Evolutionary conservation across 1,140 invertebrate species (phyloP).

Genomic region (Potamilus streckersoni): DNA sequence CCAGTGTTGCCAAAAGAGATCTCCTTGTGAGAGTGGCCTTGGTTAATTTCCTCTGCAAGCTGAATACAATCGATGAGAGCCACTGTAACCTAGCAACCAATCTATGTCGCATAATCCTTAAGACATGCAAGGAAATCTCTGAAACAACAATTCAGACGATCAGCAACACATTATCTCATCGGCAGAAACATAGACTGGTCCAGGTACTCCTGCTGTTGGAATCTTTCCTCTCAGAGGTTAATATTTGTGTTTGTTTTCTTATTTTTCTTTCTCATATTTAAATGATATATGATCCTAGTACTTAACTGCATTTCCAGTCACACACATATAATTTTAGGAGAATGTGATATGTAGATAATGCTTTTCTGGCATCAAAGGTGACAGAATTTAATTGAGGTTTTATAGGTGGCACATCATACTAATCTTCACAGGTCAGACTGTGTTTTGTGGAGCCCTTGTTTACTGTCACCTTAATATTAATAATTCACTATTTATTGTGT

Average conservation of each 20-base stretch:
- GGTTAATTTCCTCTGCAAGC: slow-evolving; percentile 38
- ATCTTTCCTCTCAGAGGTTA: slow-evolving; percentile 43
- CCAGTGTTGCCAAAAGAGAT: slow-evolving; percentile 42
- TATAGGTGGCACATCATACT: too few relatives aligned
- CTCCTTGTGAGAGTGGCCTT: slow-evolving; percentile 35
- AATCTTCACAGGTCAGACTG: too few relatives aligned
- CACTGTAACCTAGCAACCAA: slow-evolving; percentile 35
- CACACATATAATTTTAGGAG: too few relatives aligned
- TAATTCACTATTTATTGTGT: too few relatives aligned
- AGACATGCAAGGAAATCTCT: slow-evolving; percentile 23
- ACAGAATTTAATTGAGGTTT: too few relatives aligned
- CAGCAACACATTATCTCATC: slow-evolving; percentile 49
- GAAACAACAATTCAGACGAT: slow-evolving; percentile 39
- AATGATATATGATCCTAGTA: too few relatives aligned
- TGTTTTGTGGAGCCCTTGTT: too few relatives aligned
- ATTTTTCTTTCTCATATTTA: too few relatives aligned
- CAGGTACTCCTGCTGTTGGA: slow-evolving; percentile 45
- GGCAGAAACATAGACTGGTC: slow-evolving; percentile 48
- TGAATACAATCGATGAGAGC: slow-evolving; percentile 25
- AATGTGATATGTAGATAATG: too few relatives aligned
- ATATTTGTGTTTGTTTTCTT: slow-evolving; percentile 4
- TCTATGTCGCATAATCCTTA: slow-evolving; percentile 3
- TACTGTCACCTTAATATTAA: too few relatives aligned
- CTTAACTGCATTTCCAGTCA: too few relatives aligned
- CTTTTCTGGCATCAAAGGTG: too few relatives aligned